A percentile compares a stretch with the other conserved stretches of the same genome.
Conservation (phyloP, 2,113 vertebrate species). For the Alethe castanea region DNA sequence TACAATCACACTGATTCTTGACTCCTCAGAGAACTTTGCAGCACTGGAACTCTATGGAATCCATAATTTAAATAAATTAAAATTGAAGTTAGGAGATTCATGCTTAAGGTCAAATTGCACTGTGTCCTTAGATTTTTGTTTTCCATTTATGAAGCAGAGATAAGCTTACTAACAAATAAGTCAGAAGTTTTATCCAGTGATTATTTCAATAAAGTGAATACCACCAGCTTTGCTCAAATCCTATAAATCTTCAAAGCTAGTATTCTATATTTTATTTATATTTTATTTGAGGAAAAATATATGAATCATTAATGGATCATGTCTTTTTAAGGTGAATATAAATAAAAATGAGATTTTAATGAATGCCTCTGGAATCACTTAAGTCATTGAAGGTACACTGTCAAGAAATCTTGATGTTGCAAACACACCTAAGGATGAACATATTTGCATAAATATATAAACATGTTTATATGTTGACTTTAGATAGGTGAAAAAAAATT, state of each 20-base stretch:
- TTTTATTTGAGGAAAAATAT: neutral
- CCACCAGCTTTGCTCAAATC: neutral
- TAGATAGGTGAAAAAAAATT: neutral
- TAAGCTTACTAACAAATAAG: neutral
- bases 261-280: neutral
- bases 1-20: neutral
- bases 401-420: neutral
- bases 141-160: neutral
- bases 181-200: neutral
- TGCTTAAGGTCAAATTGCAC: neutral
- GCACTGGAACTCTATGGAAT: neutral
- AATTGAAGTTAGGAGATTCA: neutral
- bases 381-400: neutral
- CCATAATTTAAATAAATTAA: neutral
- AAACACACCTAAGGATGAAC: neutral
- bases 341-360: conserved; percentile 4
- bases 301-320: neutral
- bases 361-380: neutral
- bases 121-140: neutral
- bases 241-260: neutral
- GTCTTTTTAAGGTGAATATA: neutral
- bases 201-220: neutral
- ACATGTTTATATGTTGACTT: neutral
- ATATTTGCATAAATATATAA: neutral
- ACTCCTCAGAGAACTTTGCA: neutral